Base-by-base conservation (phyloP, 2,888 invertebrate genomes). In the Archips xylosteana region DNA sequence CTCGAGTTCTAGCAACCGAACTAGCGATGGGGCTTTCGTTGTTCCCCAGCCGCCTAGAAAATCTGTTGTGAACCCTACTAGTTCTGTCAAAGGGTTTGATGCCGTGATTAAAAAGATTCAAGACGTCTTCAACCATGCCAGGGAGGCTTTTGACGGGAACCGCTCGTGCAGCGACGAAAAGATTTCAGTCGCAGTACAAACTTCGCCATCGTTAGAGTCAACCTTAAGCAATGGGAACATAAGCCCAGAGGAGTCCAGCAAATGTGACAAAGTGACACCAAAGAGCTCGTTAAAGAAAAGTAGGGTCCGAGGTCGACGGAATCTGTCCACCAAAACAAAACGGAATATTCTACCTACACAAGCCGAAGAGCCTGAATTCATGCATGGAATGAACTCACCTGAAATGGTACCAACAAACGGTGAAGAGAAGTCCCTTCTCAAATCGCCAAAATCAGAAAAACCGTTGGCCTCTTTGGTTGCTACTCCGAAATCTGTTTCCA, bases 201-300 rank as follows among this genome's bases (percentile, higher is more conserved):
- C 92, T 0, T 89, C 89, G 0, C 79, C 88, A 1, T 87, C 88
- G 2, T 87, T 78, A 59, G 92, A 91, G 2, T n/a, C 54, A 10
- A 75, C 81, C 1, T 68, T 89, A 12, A 94, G 91, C 71, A 94
- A 94, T 45, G 94, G 94, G 0, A 92, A 89, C 74, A 92, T 92
- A 2, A 94, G 94, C 81, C 92, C 92, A 0, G 92, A 92, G 47
- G 91, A 91, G 83, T 87, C 91, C 0, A 87, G 83, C 8, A 89
- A 92, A 80, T 88, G 90, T 64, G 93, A 95, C 71, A 88, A 90
- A 34, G 83, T 84, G 0, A 95, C 95, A 0, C 95, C 95, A 1
- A 95, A 95, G 81, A 95, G 94, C 75, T 94, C 94, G 0, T 85
- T 95, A 45, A 95, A 95, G 76, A 93, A 94, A 76, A 88, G 91